Evolutionary conservation across 2,797 vertebrate species (phyloP).

Genomic region (Salarias fasciatus): DNA sequence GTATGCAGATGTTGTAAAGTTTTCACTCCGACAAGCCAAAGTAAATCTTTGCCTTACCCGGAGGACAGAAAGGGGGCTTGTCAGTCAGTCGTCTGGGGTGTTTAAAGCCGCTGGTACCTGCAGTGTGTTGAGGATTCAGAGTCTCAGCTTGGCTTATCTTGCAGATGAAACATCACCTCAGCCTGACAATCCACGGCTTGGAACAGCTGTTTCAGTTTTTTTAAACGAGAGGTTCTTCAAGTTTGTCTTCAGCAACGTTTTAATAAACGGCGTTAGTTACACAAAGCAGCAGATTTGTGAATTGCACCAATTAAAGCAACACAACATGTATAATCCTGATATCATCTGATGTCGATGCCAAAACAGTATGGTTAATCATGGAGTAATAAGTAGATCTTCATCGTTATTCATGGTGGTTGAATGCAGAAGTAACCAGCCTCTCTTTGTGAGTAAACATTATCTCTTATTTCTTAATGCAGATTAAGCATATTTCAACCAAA

Average conservation of each 20-base stretch:
- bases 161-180: slow-evolving; percentile 7
- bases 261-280: no score
- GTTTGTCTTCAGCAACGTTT: neutral
- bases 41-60: neutral
- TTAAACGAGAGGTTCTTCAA: neutral
- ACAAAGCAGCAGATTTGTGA: no score
- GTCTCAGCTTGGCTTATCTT: slow-evolving; percentile 1
- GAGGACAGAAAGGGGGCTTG: neutral
- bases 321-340: no score
- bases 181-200: neutral
- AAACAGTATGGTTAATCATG: no score
- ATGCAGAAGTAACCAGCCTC: neutral
- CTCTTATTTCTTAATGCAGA: slow-evolving; percentile 1
- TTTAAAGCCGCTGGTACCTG: neutral
- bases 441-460: no score
- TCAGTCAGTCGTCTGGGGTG: neutral
- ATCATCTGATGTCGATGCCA: no score
- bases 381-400: no score
- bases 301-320: no score
- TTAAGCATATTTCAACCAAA: no score
- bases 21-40: no score
- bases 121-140: neutral
- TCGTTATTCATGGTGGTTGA: neutral
- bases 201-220: neutral
- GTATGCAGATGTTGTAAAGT: neutral